Conservation (phyloP, 92 coral and sea anemone species). For the Actinernus sp. region DNA sequence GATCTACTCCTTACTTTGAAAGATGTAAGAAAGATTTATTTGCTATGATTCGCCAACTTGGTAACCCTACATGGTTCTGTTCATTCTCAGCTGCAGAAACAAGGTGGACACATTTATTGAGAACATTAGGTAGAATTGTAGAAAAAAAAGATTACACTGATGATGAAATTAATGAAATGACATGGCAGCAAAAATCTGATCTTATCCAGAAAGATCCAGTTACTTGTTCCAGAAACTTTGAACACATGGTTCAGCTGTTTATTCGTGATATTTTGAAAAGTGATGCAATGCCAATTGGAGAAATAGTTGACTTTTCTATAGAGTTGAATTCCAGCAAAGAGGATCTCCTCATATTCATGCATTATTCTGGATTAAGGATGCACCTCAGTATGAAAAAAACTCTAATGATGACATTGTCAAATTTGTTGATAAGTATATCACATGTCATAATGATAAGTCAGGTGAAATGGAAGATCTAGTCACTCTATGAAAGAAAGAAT, state of each 20-base stretch:
- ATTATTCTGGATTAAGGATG: slow-evolving; percentile 51
- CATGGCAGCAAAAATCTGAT: slow-evolving; percentile 70
- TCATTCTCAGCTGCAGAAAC: slow-evolving; percentile 77
- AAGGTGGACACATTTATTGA: slow-evolving; percentile 57
- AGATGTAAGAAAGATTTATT: slow-evolving; percentile 74
- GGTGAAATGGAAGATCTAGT: slow-evolving; percentile 47
- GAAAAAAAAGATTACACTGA: slow-evolving; percentile 57
- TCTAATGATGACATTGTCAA: slow-evolving; percentile 35
- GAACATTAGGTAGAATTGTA: slow-evolving; percentile 57
- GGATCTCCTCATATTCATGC: slow-evolving; percentile 63
- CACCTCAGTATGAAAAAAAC: slow-evolving; percentile 43
- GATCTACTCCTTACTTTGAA: slow-evolving; percentile 76
- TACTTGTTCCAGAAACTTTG: slow-evolving; percentile 76
- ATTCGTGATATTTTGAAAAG: slow-evolving; percentile 57
- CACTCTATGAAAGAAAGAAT: slow-evolving; percentile 57
- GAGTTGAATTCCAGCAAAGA: slow-evolving; percentile 71
- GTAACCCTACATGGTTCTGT: slow-evolving; percentile 57
- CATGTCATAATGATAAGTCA: slow-evolving; percentile 39
- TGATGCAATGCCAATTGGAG: slow-evolving; percentile 56
- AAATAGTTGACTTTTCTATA: slow-evolving; percentile 66
- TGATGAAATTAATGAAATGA: slow-evolving; percentile 48
- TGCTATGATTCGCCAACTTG: slow-evolving; percentile 75
- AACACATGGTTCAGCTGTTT: slow-evolving; percentile 70
- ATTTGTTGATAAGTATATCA: slow-evolving; percentile 63
- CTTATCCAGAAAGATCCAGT: slow-evolving; percentile 77